Base-by-base conservation (phyloP, 2,113 vertebrate species). In the Nymphicus hollandicus region DNA sequence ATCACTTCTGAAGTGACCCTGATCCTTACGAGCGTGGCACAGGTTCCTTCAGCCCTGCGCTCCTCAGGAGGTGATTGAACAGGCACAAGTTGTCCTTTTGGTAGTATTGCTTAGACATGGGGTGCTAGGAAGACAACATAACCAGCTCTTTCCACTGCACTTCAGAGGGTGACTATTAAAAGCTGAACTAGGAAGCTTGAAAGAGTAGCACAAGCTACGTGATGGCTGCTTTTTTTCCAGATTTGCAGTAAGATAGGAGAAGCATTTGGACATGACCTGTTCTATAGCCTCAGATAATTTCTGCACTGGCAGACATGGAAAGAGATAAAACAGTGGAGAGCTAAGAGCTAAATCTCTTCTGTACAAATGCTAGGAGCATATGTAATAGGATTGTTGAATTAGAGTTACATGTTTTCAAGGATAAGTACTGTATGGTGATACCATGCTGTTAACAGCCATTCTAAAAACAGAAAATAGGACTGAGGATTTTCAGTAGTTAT, bases 341-440 rank as follows among this genome's bases (percentile, higher is more conserved):
- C 95, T 90, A 11, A 90, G 82, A 89, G 88, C 88, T 88, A 53
- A 96, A 96, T 88, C 93, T 93, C 35, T 74, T 50, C 95, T 86
- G 68, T 76, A 56, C 61, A 65, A 86, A 81, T 49, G 69, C 86
- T 74, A 20, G 86, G 47, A 95, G 88, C 80, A 56, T 18, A 17
- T 79, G 93, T 95, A 96, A 96, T 81, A 94, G 95, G 95, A 96
- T 95, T 93, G 92, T 11, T 74, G 93, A 92, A 88, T 41, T 72
- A 80, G 69, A 94, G 93, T 81, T 96, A 44, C 88, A 43, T 69
- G 80, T 89, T 92, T 76, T 68, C 65, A 65, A 74, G 88, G 88
- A 65, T 95, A 94, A 95, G 80, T 37, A 28, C 64, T 68, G 64
- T 49, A 37, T 84, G 86, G 19, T 71, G 86, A 83, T 78, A 64